Base-by-base conservation (phyloP, 1,140 invertebrate species). In the Cepaea nemoralis region DNA sequence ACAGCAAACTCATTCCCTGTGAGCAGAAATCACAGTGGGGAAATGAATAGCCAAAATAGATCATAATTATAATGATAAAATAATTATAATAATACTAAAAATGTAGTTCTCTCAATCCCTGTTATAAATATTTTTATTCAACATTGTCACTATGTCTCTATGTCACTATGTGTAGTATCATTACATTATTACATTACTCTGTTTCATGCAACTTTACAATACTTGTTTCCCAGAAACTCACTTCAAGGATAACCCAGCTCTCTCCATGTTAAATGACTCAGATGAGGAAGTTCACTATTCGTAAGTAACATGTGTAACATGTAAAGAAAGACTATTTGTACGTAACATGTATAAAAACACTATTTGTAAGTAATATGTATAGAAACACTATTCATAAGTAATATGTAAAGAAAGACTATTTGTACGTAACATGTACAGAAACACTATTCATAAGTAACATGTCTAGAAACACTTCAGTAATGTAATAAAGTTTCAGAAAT, bases 221-320 rank as follows among this genome's bases (percentile, higher is more conserved):
- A n/a, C 2, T 14, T 55, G 8, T 55, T 24, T 14, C 5, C n/a
- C 85, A 97, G 97, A 98, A 91, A 94, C 92, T 45, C 91, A 96
- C 86, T 97, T 97, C 39, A 98, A 98, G 92, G 97, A 99, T 92
- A 99, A 99, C 93, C 97, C 97, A 69, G 95, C 97, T 12, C 96
- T 99, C 91, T 98, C 97, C 19, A 99, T 99, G 97, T 96, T 99
- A 79, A 98, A 99, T 91, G 97, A 99, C 90, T 98, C 97, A 0
- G 98, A 99, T 90, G 97, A 99, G 93, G 98, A 99, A 85, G 96
- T 98, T 12, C 95, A 98, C 84, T 99, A 98, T 90, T 97, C 96
- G 84, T 98, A 96, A 39, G 96, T 85, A 66, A n/a, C 35, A 55
- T 22, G 27, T 27, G n/a, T 45, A 66, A 59, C 12, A 31, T 81